Evolutionary conservation across 2,888 invertebrate genomes (phyloP), one percentile per base, ranked within the genome.

Genomic region (Augiades crinisus): DNA sequence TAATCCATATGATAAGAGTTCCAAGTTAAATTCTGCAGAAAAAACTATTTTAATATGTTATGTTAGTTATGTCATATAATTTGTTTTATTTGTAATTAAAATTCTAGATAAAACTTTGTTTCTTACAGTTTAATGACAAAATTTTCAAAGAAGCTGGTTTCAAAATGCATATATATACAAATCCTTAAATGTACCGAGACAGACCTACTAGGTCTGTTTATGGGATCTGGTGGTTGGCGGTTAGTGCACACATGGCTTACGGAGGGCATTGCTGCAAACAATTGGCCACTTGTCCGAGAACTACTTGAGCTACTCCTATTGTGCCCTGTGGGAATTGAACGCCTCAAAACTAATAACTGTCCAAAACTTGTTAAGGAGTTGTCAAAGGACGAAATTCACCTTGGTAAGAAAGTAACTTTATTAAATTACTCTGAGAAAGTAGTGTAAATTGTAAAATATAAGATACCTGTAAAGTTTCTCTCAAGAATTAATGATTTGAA

Each of bases 131-230:
- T 98, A 73, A 98, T 98, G 98, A 95, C 95, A 38, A 97, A 98
- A 81, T 97, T 96, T 90, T 98, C 98, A 1, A 97, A 96, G 79
- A 98, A 98, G 82, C 91, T 98, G 62, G 98, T 98, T 47, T 97
- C 97, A 65, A 97, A 97, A 90, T 98, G 98, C 88, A 95, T 98
- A 69, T 98, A 98, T 74, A 94, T 98, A 66, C 95, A 98, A 78
- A 98, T 98, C 69, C 87, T 98, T 54, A 96, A 96, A 81, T 94
- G 94, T 57, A 97, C 98, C 7, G 94, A 95, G 72, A 93, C 94
- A 4, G 94, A 95, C 58, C 90, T 98, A 56, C 90, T 98, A 47
- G 95, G 95, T 56, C 93, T 95, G 91, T 98, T 98, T 78, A 95
- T 98, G 94, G 93, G 93, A 53, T 94, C 94, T 54, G 97, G 97